Evolutionary conservation across 2,113 vertebrate species (phyloP), one percentile per base, ranked within the genome.

Genomic region (Ranitomeya imitator): DNA sequence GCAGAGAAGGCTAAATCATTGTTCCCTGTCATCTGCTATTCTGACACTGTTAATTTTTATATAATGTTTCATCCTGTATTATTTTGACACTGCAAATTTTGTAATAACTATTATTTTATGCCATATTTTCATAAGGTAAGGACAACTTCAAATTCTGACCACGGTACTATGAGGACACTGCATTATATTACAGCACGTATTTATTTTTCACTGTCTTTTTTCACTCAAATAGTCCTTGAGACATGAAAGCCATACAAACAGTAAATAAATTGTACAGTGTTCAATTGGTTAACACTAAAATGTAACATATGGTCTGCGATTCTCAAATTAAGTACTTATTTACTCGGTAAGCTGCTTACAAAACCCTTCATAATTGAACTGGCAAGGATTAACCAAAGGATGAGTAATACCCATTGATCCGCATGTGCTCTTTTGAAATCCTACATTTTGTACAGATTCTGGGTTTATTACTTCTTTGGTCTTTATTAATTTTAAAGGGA

Each of bases 171-270:
- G 9, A 11, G 63, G 2, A 31, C 26, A 19, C 10, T 69, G 37
- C 45, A 54, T 54, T 54, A 13, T 83, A 6, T 83, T 83, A 6
- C 11, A 6, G 9, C 71, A 51, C 51, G 45, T 18, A 37, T 60
- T 76, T 14, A 19, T 8, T n/a, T 71, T 65, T 23, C 31, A 23
- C 59, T 51, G 11, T 65, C 16, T 45, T 23, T 52, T 63, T 54
- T 86, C 21, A 67, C 21, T 84, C 71, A 15, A 10, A 61, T 23
- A 4, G 57, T 37, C 57, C 85, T 80, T 57, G 6, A 57, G 61
- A 55, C 77, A 57, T 79, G 15, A 80, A 87, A 87, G 86, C 86
- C 86, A 81, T 87, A 80, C 51, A 52, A 23, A 55, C 51, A 57
- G 55, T 69, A 57, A 21, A 86, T 55, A 59, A 79, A 80, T 37